Percentiles rank a stretch among this genome's conserved stretches.
phyloP scores from a whole-genome alignment of 2,113 vertebrate genomes.

The Pangasianodon hypophthalmus region DNA sequence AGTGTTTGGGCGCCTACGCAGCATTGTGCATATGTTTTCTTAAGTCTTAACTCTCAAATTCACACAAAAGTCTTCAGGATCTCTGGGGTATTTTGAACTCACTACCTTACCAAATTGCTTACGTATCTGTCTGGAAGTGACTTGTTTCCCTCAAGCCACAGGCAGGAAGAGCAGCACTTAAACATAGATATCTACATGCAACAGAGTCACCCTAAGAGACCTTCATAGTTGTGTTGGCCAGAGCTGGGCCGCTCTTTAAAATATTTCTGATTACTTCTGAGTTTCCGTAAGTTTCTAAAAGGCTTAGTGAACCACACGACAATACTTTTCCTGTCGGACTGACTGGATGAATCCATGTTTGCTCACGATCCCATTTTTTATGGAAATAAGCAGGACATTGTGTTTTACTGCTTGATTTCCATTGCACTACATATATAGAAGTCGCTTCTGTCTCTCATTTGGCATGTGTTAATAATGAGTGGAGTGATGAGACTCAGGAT shows the following conservation, averaged over 20 bases:
- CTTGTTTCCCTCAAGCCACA: slow-evolving; percentile 28
- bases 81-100: slow-evolving; percentile 36
- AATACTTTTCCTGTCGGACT: not conserved
- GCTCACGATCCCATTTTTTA: not conserved
- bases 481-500: slow-evolving; percentile 54
- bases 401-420: not conserved
- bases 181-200: slow-evolving; percentile 30
- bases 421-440: not conserved
- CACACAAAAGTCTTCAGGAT: slow-evolving; percentile 16
- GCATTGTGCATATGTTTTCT: slow-evolving; percentile 44
- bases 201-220: slow-evolving; percentile 45
- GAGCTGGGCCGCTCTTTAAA: not conserved
- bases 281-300: slow-evolving; percentile 1
- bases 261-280: not conserved
- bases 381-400: not conserved
- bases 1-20: slow-evolving; percentile 24
- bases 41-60: slow-evolving; percentile 31
- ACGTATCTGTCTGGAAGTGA: slow-evolving; percentile 38
- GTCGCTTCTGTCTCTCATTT: slow-evolving; percentile 25
- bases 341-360: not conserved
- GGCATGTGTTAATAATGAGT: slow-evolving; percentile 54
- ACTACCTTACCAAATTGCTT: slow-evolving; percentile 29
- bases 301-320: not conserved
- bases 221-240: slow-evolving; percentile 14
- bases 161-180: slow-evolving; percentile 27